Conservation (phyloP, 2,797 vertebrate species). For the Alosa sapidissima region DNA sequence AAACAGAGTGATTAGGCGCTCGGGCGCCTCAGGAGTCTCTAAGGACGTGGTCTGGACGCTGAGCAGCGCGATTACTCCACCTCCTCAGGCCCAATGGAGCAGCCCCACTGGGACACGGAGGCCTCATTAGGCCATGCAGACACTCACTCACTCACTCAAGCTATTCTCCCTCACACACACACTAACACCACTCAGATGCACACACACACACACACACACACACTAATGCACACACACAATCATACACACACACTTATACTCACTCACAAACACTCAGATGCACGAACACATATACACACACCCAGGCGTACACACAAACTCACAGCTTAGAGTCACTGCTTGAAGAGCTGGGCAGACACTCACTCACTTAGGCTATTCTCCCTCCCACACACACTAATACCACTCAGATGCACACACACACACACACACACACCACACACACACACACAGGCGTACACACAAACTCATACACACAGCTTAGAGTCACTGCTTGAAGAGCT, state of each 20-base stretch:
- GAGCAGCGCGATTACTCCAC: not conserved
- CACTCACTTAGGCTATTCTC: too few species aligned
- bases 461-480: not conserved
- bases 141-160: not conserved
- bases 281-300: not conserved
- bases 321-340: not conserved
- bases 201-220: not conserved
- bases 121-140: too few species aligned
- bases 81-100: slow-evolving; percentile 1
- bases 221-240: too few species aligned
- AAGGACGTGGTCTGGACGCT: not conserved
- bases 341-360: not conserved
- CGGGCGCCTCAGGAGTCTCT: not conserved
- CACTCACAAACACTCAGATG: too few species aligned
- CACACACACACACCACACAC: too few species aligned
- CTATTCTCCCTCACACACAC: too few species aligned
- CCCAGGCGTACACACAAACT: too few species aligned
- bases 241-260: too few species aligned
- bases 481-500: too few species aligned
- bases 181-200: not conserved
- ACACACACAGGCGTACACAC: too few species aligned
- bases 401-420: too few species aligned
- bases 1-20: not conserved
- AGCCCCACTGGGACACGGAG: not conserved
- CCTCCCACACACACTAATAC: too few species aligned